Evolutionary conservation across 2,888 invertebrate species (phyloP), one percentile per base, ranked within the genome.

Genomic region (Bembecia ichneumoniformis): DNA sequence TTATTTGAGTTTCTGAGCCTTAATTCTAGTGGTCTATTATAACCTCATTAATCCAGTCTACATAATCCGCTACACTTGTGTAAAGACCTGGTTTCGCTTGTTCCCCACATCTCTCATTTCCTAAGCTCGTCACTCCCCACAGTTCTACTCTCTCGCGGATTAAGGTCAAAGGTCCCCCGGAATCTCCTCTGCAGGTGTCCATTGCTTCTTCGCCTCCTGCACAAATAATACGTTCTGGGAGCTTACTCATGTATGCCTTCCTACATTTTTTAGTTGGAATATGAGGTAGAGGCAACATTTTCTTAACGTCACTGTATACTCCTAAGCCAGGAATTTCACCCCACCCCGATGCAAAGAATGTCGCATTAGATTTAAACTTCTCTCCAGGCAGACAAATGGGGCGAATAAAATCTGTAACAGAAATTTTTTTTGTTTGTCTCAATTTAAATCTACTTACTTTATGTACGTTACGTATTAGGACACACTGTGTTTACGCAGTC

Each of bases 141-240:
- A 80, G 46, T 35, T 77, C 74, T 0, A 57, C 59, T 3, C 49
- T 60, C 0, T 59, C 54, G 11, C 58, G 60, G 9, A 60, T 43
- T 57, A 65, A 65, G 3, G 68, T 62, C 0, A 80, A 48, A 1
- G 80, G 81, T 0, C 80, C 79, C 0, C 80, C 80, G 0, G 79
- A 78, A 50, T 80, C 81, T 0, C 80, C 80, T 3, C 65, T 60
- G 53, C 80, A 80, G 0, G 75, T 74, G 16, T 80, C 80, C 0
- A 73, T 51, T 0, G 62, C 67, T 1, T 57, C 54, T 49, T 65
- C 55, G 0, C 79, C 80, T 0, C 80, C 80, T 0, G 81, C 80
- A 28, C 80, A 80, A 5, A 80, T 68, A 0, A 62, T 53, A n/a
- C 63, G 57, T 1, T 63, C 48, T 0, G 77, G 73, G 0, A 79